Evolutionary conservation across 2,888 invertebrate species (phyloP).

Genomic region (Pristionchus exspectatus): DNA sequence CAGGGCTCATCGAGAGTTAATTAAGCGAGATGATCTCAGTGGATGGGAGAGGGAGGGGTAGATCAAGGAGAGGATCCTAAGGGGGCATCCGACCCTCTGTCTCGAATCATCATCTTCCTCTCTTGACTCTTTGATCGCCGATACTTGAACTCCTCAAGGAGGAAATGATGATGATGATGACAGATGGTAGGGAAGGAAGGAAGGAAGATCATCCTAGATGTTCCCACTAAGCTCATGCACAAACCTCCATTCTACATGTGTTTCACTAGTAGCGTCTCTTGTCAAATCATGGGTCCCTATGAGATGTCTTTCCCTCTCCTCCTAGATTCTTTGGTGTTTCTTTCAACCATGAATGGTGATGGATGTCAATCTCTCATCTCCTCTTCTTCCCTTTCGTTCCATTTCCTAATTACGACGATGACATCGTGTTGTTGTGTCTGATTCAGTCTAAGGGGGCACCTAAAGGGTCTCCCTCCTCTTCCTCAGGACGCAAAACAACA

Average conservation of each 20-base stretch:
- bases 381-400: neutral
- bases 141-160: constrained; percentile 16
- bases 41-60: constrained; percentile 9
- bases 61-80: constrained; percentile 33
- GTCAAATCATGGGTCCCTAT: neutral
- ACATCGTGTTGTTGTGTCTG: constrained; percentile 5
- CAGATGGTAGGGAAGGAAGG: constrained; percentile 20
- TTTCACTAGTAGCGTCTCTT: neutral
- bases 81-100: constrained; percentile 5
- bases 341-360: neutral
- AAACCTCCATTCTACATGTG: neutral
- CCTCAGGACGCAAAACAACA: neutral
- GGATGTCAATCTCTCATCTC: neutral
- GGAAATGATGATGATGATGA: constrained; percentile 36
- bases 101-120: constrained; percentile 5
- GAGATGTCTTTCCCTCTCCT: no score
- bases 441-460: neutral
- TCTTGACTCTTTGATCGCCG: constrained; percentile 27
- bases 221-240: neutral
- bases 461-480: neutral
- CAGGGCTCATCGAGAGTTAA: constrained; percentile 27
- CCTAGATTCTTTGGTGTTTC: no score
- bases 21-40: constrained; percentile 8
- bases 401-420: neutral
- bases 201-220: neutral